phyloP scores from a whole-genome alignment of 2,888 invertebrate species.

The Pyrochroa serraticornis region DNA sequence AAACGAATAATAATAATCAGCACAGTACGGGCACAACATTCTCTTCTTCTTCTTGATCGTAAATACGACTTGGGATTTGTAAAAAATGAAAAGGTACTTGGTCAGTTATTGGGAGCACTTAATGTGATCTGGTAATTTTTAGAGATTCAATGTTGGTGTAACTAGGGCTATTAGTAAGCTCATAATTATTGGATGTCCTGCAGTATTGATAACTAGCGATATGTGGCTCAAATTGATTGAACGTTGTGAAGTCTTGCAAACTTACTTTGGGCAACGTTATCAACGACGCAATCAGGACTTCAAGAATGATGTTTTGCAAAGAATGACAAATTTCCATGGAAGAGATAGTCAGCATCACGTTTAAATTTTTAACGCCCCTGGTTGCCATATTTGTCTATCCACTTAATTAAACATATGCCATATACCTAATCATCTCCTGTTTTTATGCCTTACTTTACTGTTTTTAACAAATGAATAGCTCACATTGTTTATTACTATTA shows the following conservation, averaged over 20 bases:
- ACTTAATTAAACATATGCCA: too few species aligned
- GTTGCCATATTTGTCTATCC: too few species aligned
- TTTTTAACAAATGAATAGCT: too few species aligned
- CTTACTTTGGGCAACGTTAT: slow-evolving; percentile 55
- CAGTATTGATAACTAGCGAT: slow-evolving; percentile 53
- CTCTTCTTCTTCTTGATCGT: slow-evolving; percentile 62
- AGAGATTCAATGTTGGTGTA: slow-evolving; percentile 77
- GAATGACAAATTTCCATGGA: slow-evolving; percentile 2
- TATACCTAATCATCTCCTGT: too few species aligned
- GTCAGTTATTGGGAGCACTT: background rate
- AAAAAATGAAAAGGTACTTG: slow-evolving; percentile 49
- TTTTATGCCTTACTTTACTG: too few species aligned
- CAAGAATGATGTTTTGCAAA: slow-evolving; percentile 14
- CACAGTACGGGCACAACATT: slow-evolving; percentile 74
- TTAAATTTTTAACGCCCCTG: background rate
- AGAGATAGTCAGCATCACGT: slow-evolving; percentile 4
- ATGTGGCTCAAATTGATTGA: slow-evolving; percentile 57
- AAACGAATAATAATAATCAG: slow-evolving; percentile 80
- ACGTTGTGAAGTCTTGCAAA: slow-evolving; percentile 47
- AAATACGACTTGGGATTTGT: slow-evolving; percentile 65
- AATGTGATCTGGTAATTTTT: slow-evolving; percentile 43
- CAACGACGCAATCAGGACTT: slow-evolving; percentile 29
- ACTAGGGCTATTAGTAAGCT: slow-evolving; percentile 74
- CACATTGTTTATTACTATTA: too few species aligned
- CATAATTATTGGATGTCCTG: slow-evolving; percentile 66